phyloP scores from a whole-genome alignment of 2,888 invertebrate species.

The Sphecodes monilicornis region DNA sequence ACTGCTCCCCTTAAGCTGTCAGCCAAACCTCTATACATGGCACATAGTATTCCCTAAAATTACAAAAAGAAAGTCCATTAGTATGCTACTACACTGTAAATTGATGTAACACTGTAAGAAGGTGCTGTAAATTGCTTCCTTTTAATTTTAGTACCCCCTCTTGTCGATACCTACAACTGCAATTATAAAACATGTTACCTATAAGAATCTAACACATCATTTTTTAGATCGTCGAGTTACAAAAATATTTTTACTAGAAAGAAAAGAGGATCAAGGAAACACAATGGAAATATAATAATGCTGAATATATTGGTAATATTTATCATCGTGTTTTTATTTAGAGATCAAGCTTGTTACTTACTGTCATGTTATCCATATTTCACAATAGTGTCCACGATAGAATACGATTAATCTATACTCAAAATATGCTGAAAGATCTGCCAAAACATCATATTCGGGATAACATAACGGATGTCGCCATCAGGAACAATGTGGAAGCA shows the following conservation, averaged over 20 bases:
- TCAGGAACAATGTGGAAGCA: conserved; percentile 14
- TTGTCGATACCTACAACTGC: not conserved
- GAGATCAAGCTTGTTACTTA: conserved; percentile 55
- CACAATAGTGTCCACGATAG: conserved; percentile 18
- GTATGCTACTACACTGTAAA: conserved; percentile 1
- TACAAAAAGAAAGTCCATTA: conserved; percentile 18
- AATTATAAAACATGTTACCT: not conserved
- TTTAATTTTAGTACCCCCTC: not conserved
- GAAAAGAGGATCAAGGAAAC: not conserved
- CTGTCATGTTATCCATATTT: conserved; percentile 70
- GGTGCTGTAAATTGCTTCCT: not conserved
- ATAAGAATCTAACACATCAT: not conserved
- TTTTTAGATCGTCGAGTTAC: not conserved
- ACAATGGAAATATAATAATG: not conserved
- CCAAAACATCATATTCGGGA: conserved; percentile 58
- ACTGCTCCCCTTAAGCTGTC: conserved; percentile 93
- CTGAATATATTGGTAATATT: not conserved
- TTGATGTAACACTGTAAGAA: no score
- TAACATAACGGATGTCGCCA: conserved; percentile 46
- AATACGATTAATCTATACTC: conserved; percentile 56
- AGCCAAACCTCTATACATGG: conserved; percentile 89
- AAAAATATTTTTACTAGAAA: not conserved
- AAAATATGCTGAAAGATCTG: conserved; percentile 46
- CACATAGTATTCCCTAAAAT: conserved; percentile 88
- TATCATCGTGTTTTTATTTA: not conserved